phyloP scores from a whole-genome alignment of 53 echinoderm and acorn worm genomes.

The Temnopleurus reevesii region DNA sequence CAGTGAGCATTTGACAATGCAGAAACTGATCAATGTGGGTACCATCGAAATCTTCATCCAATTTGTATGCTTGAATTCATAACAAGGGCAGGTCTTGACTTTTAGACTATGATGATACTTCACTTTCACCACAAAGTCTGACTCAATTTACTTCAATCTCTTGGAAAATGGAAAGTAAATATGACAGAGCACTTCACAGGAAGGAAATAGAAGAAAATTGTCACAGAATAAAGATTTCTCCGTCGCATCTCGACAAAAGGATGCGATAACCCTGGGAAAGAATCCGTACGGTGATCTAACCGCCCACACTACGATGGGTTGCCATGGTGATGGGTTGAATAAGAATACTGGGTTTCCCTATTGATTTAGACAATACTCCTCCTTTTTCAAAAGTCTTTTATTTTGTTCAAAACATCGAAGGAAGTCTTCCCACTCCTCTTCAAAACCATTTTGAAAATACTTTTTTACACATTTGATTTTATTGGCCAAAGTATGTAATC shows the following conservation, averaged over 20 bases:
- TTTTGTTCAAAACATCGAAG: no score
- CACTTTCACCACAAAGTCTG: neutral
- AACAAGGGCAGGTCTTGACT: no score
- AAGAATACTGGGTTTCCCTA: neutral
- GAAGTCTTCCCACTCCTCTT: no score
- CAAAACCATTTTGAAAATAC: no score
- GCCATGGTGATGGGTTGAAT: neutral
- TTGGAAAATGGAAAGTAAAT: neutral
- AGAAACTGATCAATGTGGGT: no score
- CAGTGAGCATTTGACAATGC: no score
- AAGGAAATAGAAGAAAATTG: neutral
- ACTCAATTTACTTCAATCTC: neutral
- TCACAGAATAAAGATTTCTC: neutral
- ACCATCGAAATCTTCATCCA: no score
- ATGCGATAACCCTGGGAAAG: neutral
- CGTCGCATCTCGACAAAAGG: neutral
- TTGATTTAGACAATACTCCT: neutral
- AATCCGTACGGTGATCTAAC: no score
- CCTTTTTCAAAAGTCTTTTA: neutral
- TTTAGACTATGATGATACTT: no score
- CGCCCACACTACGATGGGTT: neutral
- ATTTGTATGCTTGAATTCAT: no score
- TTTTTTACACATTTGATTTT: no score
- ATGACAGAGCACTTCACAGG: neutral
- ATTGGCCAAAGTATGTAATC: no score